Conservation (phyloP, 1,140 invertebrate genomes). For the Adoxophyes honmai region DNA sequence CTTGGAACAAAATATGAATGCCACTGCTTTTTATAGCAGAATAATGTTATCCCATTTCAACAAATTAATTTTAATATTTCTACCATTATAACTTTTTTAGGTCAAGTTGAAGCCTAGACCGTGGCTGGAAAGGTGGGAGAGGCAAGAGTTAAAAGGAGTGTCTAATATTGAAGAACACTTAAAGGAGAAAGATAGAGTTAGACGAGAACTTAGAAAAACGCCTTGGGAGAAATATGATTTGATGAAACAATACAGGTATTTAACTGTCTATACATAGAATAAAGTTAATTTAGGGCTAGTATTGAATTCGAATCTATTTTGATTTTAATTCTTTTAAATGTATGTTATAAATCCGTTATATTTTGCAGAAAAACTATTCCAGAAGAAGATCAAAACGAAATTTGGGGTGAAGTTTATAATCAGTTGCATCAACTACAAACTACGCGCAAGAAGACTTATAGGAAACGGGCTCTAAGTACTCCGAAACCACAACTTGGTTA, state of each 20-base stretch:
- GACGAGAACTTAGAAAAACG: constrained; percentile 78
- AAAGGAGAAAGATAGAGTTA: constrained; percentile 79
- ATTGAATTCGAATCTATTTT: too few relatives aligned
- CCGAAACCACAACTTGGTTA: constrained; percentile 56
- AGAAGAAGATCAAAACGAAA: constrained; percentile 90
- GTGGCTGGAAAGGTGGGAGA: constrained; percentile 92
- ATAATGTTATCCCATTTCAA: too few relatives aligned
- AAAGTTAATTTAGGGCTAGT: too few relatives aligned
- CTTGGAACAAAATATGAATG: too few relatives aligned
- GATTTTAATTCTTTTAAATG: too few relatives aligned
- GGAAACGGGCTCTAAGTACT: constrained; percentile 80
- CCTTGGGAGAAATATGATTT: constrained; percentile 96
- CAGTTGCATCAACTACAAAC: constrained; percentile 85
- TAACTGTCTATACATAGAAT: background rate
- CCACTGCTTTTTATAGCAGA: too few relatives aligned
- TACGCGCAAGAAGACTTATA: constrained; percentile 81
- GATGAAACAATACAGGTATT: constrained; percentile 93
- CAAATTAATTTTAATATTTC: too few relatives aligned
- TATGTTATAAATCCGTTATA: constrained; percentile 5
- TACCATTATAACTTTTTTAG: constrained; percentile 64
- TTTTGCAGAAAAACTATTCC: constrained; percentile 85
- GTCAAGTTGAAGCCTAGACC: constrained; percentile 90
- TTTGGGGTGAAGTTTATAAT: constrained; percentile 89
- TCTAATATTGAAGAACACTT: constrained; percentile 79
- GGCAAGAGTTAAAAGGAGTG: constrained; percentile 88